Evolutionary conservation across 2,888 invertebrate species (phyloP), one percentile per base, ranked within the genome.

Genomic region (Caenorhabditis drosophilae): DNA sequence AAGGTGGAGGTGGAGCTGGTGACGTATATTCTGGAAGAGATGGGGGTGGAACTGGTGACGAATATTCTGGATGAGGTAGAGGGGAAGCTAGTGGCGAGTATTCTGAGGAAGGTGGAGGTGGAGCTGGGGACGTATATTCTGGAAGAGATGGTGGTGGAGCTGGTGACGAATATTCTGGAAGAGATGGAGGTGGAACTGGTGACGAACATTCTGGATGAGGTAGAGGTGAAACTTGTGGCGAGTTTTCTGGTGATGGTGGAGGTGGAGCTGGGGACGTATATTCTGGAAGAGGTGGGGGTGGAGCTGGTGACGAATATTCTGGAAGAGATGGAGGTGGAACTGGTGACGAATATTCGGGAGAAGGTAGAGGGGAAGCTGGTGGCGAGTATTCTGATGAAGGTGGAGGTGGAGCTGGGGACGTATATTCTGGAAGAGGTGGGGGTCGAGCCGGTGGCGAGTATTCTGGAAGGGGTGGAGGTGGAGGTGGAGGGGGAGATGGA

Each of bases 261-360:
- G 25, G 27, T 15, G 38, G 16, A 18, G 40, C 15, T 9, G 40
- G 31, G 4, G 54, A 40, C 20, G 16, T 47, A 6, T 40, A 47
- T 11, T 22, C 47, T n/a, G 46, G 46, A 40, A 46, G 46, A 40
- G 26, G 42, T 15, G 46, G 46, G 25, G 46, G 46, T 18, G 45
- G 45, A 36, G 54, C 54, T 20, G 46, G 46, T 27, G 46, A 45
- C 4, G 35, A 44, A 41, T 41, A 40, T 7, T 40, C 52, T 26
- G 42, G 58, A 42, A 36, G 58, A 22, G 50, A 49, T 18, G 42
- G 51, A 1, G 54, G 46, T 34, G 31, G 7, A 31, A 12, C 6
- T 31, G 54, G 54, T 34, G 40, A 27, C 15, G 31, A 35, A 42
- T 38, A 45, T 41, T 48, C 56, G 12, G 54, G 54, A 41, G 47